These are phyloP conservation scores for Drosophila ogumai DNA, from an alignment of 1,140 invertebrate species.

Conservation along the genomic window DNA sequence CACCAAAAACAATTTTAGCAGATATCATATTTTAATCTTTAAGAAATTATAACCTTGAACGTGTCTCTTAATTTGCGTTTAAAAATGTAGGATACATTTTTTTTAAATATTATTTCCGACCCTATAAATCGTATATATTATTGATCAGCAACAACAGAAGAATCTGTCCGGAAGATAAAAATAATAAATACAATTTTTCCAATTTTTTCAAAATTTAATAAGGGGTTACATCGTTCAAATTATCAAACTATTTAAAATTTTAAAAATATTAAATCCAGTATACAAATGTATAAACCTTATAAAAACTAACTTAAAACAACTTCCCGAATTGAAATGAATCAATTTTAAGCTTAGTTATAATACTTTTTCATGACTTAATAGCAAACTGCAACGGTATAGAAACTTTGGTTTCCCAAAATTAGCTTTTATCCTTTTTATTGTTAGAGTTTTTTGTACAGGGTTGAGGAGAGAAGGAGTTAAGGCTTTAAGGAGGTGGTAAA, in stretches of 20 bases:
- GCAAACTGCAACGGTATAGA: not conserved
- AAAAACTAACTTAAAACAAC: not conserved
- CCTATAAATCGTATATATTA: not conserved
- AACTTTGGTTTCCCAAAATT: not conserved
- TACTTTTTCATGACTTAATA: not conserved
- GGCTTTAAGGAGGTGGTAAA: conserved; percentile 15
- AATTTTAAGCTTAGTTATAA: not conserved
- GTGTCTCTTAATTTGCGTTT: not conserved
- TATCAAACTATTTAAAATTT: not conserved
- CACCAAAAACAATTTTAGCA: not conserved
- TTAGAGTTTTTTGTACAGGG: not conserved
- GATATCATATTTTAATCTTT: not conserved
- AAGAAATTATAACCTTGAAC: not conserved
- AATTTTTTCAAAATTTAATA: too few species aligned
- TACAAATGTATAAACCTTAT: not conserved
- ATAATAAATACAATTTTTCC: not conserved
- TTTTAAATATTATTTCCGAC: not conserved
- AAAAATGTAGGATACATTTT: not conserved
- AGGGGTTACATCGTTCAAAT: too few species aligned
- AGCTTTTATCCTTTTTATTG: not conserved
- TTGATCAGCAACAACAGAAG: not conserved
- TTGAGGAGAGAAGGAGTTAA: not conserved
- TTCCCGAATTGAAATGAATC: not conserved
- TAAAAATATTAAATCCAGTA: not conserved
- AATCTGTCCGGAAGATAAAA: too few species aligned